Evolutionary conservation across 2,797 vertebrate genomes (phyloP), one percentile per base, ranked within the genome.

Genomic region (Euphonia xanthogaster): DNA sequence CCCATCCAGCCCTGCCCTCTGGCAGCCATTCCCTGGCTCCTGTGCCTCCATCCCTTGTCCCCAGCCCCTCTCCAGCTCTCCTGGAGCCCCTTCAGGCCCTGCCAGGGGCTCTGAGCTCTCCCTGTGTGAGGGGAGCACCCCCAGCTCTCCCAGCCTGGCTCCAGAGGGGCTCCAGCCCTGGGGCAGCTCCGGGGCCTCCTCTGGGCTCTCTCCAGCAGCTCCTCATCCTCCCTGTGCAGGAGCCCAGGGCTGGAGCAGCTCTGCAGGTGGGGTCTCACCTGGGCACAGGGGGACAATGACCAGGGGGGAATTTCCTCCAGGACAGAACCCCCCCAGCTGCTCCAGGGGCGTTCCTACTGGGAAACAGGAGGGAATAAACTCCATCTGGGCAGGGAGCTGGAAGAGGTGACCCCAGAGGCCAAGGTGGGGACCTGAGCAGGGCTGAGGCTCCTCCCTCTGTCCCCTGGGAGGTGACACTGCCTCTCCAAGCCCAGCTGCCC

Each of bases 121-220:
- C 48, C 28, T n/a, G 22, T 13, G 53, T 23, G 21, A 50, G 48
- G 7, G 20, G n/a, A 54, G 2, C 40, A 11, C 28, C 33, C 50
- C 42, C 62, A 39, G 51, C 75, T n/a, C 75, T 66, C 23, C 28
- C 75, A 55, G 62, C 62, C 62, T 7, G 42, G 51, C 75, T 47
- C 50, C 61, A 54, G 61, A 77, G 40, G 50, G n/a, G 61, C 27
- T 65, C 50, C 50, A 66, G n/a, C 50, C 40, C 22, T 31, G 39
- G 27, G 55, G 28, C 42, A 66, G 2, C 51, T 78, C 75, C 33
- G 0, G 2, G 23, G 28, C 23, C 18, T n/a, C 0, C n/a, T 22
- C 50, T 2, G 3, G 40, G 2, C 33, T n/a, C 3, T 0, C 33
- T 37, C 14, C 62, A 48, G 35, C 76, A 27, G 12, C 53, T 80